phyloP scores from a whole-genome alignment of 2,888 invertebrate genomes.

The Byasa hedistus region DNA sequence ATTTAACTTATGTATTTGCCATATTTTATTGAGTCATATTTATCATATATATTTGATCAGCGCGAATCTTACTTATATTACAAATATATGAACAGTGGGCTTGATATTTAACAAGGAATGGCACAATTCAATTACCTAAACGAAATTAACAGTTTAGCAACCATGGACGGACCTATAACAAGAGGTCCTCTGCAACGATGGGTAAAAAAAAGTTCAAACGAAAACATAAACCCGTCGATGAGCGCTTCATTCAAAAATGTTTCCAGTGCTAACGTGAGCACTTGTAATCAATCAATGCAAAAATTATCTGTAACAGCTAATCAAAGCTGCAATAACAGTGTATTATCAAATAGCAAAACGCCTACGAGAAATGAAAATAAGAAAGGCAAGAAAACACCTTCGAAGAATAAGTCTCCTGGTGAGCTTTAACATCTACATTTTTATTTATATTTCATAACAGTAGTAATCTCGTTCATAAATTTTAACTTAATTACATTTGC shows the following conservation, averaged over 20 bases:
- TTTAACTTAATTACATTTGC: conserved; percentile 25
- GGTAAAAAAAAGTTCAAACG: conserved; percentile 86
- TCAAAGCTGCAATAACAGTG: conserved; percentile 77
- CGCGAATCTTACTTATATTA: neutral
- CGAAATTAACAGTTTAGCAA: conserved; percentile 87
- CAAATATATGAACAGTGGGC: neutral
- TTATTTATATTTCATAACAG: neutral
- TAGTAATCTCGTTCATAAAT: neutral
- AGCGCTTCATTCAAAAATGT: conserved; percentile 70
- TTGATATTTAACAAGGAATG: conserved; percentile 69
- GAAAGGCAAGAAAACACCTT: conserved; percentile 84
- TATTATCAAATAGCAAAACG: conserved; percentile 78
- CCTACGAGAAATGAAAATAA: conserved; percentile 76
- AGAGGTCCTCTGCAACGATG: conserved; percentile 89
- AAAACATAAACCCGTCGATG: conserved; percentile 75
- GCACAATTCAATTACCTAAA: conserved; percentile 89
- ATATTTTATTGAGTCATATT: neutral
- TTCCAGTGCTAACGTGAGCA: conserved; percentile 78
- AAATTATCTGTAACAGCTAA: conserved; percentile 81
- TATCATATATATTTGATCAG: neutral
- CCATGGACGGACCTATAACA: conserved; percentile 88
- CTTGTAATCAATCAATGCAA: conserved; percentile 83
- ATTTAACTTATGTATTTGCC: conserved; percentile 27
- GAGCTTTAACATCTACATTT: conserved; percentile 35
- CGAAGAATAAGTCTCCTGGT: conserved; percentile 84